Evolutionary conservation across 1,140 invertebrate species (phyloP).

Genomic region (Calephelis nemesis): DNA sequence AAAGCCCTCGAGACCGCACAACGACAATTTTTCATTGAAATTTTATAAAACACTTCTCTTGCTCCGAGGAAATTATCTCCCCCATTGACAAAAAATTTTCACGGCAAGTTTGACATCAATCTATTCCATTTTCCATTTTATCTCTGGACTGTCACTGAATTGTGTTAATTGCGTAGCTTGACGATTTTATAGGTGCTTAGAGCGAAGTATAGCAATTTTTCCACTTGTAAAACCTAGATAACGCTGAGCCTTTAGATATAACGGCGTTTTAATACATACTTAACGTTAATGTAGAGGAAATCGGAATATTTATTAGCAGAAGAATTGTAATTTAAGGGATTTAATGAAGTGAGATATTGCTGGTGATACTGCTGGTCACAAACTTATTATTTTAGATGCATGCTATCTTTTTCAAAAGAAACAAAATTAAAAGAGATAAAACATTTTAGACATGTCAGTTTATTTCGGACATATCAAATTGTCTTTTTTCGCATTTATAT

Average conservation of each 20-base stretch:
- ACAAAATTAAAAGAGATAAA: no score
- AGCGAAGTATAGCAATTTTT: slow-evolving; percentile 37
- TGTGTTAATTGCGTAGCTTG: slow-evolving; percentile 68
- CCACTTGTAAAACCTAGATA: slow-evolving; percentile 38
- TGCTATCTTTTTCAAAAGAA: no score
- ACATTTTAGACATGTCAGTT: no score
- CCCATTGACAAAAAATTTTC: slow-evolving; percentile 76
- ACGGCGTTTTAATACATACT: slow-evolving; percentile 7
- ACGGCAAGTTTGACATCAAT: slow-evolving; percentile 76
- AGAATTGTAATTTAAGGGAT: no score
- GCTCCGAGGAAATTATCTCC: slow-evolving; percentile 70
- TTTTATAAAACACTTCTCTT: slow-evolving; percentile 69
- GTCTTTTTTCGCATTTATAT: no score
- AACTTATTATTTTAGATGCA: no score
- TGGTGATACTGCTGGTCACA: no score
- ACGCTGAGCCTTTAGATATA: slow-evolving; percentile 6
- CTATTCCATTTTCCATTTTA: slow-evolving; percentile 72
- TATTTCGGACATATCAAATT: no score
- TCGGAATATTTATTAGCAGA: background rate
- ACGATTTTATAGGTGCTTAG: slow-evolving; percentile 59
- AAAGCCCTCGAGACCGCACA: slow-evolving; percentile 47
- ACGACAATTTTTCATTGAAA: slow-evolving; percentile 72
- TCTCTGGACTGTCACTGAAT: slow-evolving; percentile 62
- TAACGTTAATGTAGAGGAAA: background rate
- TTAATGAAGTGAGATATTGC: no score